Evolutionary conservation across 2,113 vertebrate species (phyloP).

Genomic region (Scophthalmus maximus): DNA sequence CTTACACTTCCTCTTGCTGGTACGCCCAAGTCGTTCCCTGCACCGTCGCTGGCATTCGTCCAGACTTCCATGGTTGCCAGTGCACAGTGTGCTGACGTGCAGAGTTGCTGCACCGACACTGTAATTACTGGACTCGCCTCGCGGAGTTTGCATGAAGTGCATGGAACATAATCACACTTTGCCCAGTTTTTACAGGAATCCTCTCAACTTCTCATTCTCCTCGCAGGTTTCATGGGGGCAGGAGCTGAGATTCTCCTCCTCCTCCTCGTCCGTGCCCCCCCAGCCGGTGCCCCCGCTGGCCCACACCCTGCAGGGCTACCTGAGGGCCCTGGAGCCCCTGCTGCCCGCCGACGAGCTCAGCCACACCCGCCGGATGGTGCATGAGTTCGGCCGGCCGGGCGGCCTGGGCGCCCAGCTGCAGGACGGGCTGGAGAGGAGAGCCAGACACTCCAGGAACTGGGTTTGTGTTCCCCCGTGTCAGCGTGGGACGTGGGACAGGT

Average conservation of each 20-base stretch:
- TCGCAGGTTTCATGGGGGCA: conserved; percentile 62
- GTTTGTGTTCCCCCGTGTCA: conserved; percentile 63
- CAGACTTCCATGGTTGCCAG: conserved; percentile 20
- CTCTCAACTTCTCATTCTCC: neutral
- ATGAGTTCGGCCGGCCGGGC: conserved; percentile 73
- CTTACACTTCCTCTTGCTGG: conserved; percentile 36
- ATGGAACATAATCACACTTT: too few species aligned
- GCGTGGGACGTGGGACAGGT: conserved; percentile 17
- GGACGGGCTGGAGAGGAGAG: conserved; percentile 79
- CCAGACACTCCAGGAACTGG: conserved; percentile 83
- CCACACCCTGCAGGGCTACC: conserved; percentile 83
- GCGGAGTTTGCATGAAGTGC: too few species aligned
- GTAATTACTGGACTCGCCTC: too few species aligned
- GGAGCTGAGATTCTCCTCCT: conserved; percentile 60
- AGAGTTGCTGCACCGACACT: neutral
- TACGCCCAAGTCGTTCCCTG: conserved; percentile 2
- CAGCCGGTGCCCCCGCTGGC: conserved; percentile 84
- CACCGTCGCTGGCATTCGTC: conserved; percentile 8
- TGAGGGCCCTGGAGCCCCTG: conserved; percentile 84
- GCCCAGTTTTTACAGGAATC: too few species aligned
- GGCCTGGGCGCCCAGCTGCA: conserved; percentile 83
- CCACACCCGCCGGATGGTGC: conserved; percentile 82
- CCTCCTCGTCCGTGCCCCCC: conserved; percentile 62
- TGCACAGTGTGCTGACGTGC: conserved; percentile 1
- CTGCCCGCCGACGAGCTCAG: conserved; percentile 83